Evolutionary conservation across 2,113 vertebrate genomes (phyloP).

Genomic region (Glaucidium brasilianum): DNA sequence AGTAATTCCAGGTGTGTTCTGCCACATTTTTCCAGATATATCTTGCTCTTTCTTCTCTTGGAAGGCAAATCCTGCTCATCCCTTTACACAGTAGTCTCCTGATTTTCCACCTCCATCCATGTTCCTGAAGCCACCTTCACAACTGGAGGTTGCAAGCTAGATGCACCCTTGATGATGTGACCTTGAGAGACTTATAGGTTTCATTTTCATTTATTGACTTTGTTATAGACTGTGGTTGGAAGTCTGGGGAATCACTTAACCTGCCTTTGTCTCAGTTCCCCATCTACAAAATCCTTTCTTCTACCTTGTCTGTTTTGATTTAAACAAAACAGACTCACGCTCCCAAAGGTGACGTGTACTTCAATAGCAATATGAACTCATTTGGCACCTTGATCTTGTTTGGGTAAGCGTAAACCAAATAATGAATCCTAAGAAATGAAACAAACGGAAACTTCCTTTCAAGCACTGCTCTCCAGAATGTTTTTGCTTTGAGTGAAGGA

Average conservation of each 20-base stretch:
- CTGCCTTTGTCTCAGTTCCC: background rate
- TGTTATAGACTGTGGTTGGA: background rate
- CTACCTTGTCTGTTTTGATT: conserved; percentile 18
- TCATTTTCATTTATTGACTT: background rate
- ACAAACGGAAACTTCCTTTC: background rate
- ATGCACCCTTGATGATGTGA: background rate
- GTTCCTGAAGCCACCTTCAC: background rate
- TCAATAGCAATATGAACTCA: background rate
- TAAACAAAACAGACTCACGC: background rate
- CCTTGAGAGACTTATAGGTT: background rate
- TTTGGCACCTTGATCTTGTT: background rate
- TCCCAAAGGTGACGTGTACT: background rate
- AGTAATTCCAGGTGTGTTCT: background rate
- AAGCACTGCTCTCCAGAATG: background rate
- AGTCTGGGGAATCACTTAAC: background rate
- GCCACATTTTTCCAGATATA: background rate
- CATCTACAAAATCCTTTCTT: background rate
- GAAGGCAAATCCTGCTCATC: background rate
- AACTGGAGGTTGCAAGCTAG: background rate
- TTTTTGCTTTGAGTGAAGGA: background rate
- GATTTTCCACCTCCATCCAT: background rate
- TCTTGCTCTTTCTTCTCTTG: background rate
- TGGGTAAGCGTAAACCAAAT: background rate
- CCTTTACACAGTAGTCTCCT: background rate
- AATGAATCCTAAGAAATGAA: background rate